Evolutionary conservation across 2,797 vertebrate genomes (phyloP).

Genomic region (Melanotaenia pygmaea): DNA sequence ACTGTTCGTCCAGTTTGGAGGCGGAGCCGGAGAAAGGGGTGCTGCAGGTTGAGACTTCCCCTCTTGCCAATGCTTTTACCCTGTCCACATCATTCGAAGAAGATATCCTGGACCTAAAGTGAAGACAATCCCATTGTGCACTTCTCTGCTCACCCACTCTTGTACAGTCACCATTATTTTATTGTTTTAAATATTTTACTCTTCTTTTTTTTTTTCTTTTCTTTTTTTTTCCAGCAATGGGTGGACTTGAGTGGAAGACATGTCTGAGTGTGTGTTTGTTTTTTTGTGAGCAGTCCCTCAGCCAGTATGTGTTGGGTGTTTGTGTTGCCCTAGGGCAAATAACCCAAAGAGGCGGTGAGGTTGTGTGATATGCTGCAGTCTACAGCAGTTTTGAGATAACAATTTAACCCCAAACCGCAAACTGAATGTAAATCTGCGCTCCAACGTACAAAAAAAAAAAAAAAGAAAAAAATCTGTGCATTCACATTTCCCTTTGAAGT

Average conservation of each 20-base stretch:
- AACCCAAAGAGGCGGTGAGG: slow-evolving; percentile 65
- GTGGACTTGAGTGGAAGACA: slow-evolving; percentile 46
- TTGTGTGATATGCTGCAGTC: slow-evolving; percentile 40
- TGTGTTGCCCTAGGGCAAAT: slow-evolving; percentile 56
- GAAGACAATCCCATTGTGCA: slow-evolving; percentile 83
- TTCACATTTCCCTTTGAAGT: slow-evolving; percentile 44
- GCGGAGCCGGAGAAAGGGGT: slow-evolving; percentile 80
- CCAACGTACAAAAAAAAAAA: slow-evolving; percentile 49
- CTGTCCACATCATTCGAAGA: slow-evolving; percentile 89
- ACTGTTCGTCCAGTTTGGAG: slow-evolving; percentile 85
- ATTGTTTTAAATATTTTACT: slow-evolving; percentile 45
- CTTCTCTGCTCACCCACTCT: slow-evolving; percentile 59
- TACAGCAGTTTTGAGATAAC: slow-evolving; percentile 44
- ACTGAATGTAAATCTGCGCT: slow-evolving; percentile 71
- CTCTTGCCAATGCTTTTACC: slow-evolving; percentile 82
- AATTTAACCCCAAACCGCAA: slow-evolving; percentile 61
- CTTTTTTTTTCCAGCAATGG: slow-evolving; percentile 39
- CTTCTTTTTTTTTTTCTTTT: neutral
- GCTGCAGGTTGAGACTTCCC: slow-evolving; percentile 83
- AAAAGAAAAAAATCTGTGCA: slow-evolving; percentile 20
- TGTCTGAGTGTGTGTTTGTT: slow-evolving; percentile 54
- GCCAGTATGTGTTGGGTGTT: slow-evolving; percentile 53
- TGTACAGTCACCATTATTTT: slow-evolving; percentile 53
- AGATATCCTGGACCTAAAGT: slow-evolving; percentile 95
- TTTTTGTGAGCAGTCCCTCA: slow-evolving; percentile 55